Evolutionary conservation across 2,797 vertebrate species (phyloP).

Genomic region (Ptychadena robeensis): DNA sequence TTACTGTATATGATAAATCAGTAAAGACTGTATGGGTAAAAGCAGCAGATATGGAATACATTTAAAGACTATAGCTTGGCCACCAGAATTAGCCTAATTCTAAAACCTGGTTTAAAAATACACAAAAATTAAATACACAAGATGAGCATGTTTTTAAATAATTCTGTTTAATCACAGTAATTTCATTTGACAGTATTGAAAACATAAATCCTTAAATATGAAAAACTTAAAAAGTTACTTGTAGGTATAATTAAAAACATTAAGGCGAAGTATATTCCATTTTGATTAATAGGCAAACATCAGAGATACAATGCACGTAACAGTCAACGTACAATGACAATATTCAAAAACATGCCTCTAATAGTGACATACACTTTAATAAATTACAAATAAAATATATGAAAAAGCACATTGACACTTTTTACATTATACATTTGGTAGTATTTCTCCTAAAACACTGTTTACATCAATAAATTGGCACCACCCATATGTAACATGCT

Average conservation of each 20-base stretch:
- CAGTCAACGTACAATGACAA: conserved; percentile 68
- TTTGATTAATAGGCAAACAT: conserved; percentile 67
- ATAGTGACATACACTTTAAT: conserved; percentile 64
- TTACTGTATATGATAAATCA: not conserved
- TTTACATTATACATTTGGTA: conserved; percentile 57
- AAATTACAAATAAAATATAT: conserved; percentile 63
- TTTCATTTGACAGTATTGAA: conserved; percentile 59
- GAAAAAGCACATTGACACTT: conserved; percentile 63
- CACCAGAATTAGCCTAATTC: not conserved
- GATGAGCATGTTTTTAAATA: conserved; percentile 62
- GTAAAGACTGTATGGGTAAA: not conserved
- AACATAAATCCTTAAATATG: conserved; percentile 62
- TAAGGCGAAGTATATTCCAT: conserved; percentile 65
- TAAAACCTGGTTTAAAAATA: conserved; percentile 66
- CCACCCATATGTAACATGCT: conserved; percentile 61
- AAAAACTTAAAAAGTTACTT: conserved; percentile 64
- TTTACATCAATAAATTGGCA: conserved; percentile 41
- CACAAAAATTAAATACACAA: conserved; percentile 57
- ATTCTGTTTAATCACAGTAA: conserved; percentile 53
- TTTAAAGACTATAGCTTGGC: not conserved
- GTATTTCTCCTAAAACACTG: conserved; percentile 60
- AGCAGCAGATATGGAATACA: not conserved
- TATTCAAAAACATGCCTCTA: conserved; percentile 70
- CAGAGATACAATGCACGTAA: conserved; percentile 63
- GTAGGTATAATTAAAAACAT: conserved; percentile 65